Evolutionary conservation across 2,888 invertebrate genomes (phyloP), one percentile per base, ranked within the genome.

Genomic region (Timandra comae): DNA sequence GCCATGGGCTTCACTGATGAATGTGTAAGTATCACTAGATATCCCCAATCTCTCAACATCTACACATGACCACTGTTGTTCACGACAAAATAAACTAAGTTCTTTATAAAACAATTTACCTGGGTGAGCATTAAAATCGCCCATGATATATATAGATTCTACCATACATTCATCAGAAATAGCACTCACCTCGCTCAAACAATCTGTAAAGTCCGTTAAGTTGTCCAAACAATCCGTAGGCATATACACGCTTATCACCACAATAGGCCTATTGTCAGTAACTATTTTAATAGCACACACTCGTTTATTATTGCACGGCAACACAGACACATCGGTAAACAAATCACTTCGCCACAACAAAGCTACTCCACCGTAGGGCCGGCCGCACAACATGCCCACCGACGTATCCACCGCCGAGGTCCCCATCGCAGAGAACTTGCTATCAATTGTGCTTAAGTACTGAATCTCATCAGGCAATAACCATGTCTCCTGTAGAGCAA

Each of bases 111-210:
- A 32, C 10, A 22, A 13, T 9, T 32, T 22, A 4, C 11, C 9
- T 3, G 29, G 33, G 5, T 33, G 24, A 1, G 33, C 33, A 25
- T 33, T 33, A 20, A 29, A 33, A 12, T 33, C 33, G 3, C 33
- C 33, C 3, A 28, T 7, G 2, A 33, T 10, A 12, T 25, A 33
- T 2, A 33, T 19, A 19, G 25, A 11, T 9, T 25, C 25, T 3
- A 8, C n/a, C 12, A 11, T 2, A 10, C 12, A 21, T n/a, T 23
- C 9, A 11, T 13, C 13, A 27, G 5, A 4, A 2, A 30, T 26
- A 13, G 26, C 30, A 26, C 20, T 26, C 12, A 30, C 9, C 7
- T 19, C 20, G 3, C 33, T 12, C 1, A 32, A 12, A 10, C 33
- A 33, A n/a, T 33, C 28, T 12, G 33, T 28, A n/a, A 33, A 33